Percentiles rank a stretch among this genome's conserved stretches.
phyloP scores from a whole-genome alignment of 2,797 vertebrate species.

The Sciaenops ocellatus region DNA sequence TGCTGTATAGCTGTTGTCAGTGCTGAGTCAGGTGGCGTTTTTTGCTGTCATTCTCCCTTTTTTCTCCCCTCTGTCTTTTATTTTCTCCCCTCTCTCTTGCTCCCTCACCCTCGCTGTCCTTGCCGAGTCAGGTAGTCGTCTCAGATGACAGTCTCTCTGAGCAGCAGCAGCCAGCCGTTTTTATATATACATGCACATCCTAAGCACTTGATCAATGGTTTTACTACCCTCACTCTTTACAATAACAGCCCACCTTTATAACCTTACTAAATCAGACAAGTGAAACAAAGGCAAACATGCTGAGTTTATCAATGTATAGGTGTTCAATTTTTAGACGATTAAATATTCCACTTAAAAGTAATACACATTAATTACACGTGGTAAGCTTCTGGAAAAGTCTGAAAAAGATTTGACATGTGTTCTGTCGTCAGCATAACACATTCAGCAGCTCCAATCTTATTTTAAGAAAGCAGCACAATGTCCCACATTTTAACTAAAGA shows the following conservation, averaged over 20 bases:
- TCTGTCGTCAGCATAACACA: neutral
- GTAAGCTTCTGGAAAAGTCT: neutral
- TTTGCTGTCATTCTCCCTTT: slow-evolving; percentile 30
- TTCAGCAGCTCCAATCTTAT: slow-evolving; percentile 1
- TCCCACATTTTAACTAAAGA: slow-evolving; percentile 28
- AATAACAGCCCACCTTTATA: slow-evolving; percentile 16
- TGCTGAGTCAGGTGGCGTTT: slow-evolving; percentile 59
- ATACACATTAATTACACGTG: neutral
- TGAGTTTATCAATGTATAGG: too few species aligned
- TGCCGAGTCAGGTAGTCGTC: slow-evolving; percentile 82
- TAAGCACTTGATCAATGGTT: slow-evolving; percentile 18
- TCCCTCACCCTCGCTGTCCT: slow-evolving; percentile 67
- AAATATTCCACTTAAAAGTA: slow-evolving; percentile 1
- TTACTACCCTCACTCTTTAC: slow-evolving; percentile 14
- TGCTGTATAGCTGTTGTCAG: slow-evolving; percentile 27
- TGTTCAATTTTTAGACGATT: neutral
- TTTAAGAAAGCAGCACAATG: slow-evolving; percentile 20
- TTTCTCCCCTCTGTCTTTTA: slow-evolving; percentile 36
- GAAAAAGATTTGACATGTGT: neutral
- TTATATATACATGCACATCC: slow-evolving; percentile 60
- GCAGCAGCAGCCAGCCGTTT: slow-evolving; percentile 57
- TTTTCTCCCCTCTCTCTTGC: slow-evolving; percentile 28
- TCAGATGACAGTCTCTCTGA: slow-evolving; percentile 74
- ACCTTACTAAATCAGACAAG: slow-evolving; percentile 10
- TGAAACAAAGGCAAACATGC: slow-evolving; percentile 2